Evolutionary conservation across 1,140 invertebrate genomes (phyloP), one percentile per base, ranked within the genome.

Genomic region (Heliothis subflexa): DNA sequence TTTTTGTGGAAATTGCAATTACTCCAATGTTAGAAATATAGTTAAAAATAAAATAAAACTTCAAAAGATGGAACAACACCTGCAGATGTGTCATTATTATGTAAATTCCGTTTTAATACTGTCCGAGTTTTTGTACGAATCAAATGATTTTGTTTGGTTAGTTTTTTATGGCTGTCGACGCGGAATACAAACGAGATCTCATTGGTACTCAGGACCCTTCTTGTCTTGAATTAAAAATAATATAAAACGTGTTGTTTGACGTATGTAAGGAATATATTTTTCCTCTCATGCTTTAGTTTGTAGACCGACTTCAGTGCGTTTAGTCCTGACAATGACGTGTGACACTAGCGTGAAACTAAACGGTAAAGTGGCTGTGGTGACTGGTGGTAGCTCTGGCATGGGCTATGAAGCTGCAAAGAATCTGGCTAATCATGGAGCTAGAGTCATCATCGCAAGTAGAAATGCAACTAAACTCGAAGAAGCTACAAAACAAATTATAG

Each of bases 361-460:
- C 72, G 96, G 95, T 1, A 98, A 98, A 95, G 95, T 97, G 16
- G 95, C 96, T 0, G 95, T 98, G 47, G 94, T 98, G 11, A 98
- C 98, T 14, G 98, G 98, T 76, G 96, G 97, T 3, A 98, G 97
- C 91, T 96, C 96, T 75, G 98, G 98, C 1, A 97, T 98, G 85
- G 98, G 98, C 11, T 97, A 96, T 94, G 97, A 97, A 94, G 96
- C 97, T 52, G 97, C 96, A 0, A 91, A 95, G 80, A 95, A 96
- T 81, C 91, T 98, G 80, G 97, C 97, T 0, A 94, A 92, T 82
- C 89, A 96, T 83, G 96, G 96, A 49, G 97, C 97, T 0, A 96
- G 94, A 92, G 96, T 98, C n/a, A 96, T 98, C 45, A 95, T 98
- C 89, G 97, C 97, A 13, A 98, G 98, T 88, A 86, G 96, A 78